Conservation (phyloP, 2,888 invertebrate species). For the Liodrosophila aerea region DNA sequence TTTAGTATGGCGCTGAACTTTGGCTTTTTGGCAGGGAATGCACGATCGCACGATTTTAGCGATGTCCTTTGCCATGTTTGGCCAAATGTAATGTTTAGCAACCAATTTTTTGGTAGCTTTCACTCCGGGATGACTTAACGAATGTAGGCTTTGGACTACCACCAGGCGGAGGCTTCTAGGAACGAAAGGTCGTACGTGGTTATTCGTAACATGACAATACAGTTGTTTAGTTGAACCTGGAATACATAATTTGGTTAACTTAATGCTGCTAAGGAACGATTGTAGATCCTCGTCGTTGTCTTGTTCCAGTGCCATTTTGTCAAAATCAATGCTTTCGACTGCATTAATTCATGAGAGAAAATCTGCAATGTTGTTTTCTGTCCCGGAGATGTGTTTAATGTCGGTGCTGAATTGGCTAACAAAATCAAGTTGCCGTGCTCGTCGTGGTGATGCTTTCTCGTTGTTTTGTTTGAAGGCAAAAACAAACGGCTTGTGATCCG, state of each 20-base stretch:
- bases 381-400: neutral
- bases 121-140: slow-evolving; percentile 3
- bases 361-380: neutral
- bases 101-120: slow-evolving; percentile 3
- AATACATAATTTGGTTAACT: slow-evolving; percentile 1
- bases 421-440: slow-evolving; percentile 7
- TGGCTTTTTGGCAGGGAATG: slow-evolving; percentile 4
- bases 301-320: neutral
- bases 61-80: neutral
- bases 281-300: neutral
- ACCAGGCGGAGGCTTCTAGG: neutral
- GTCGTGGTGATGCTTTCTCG: slow-evolving; percentile 6
- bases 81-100: slow-evolving; percentile 1
- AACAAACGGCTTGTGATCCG: neutral
- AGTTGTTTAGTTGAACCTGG: neutral
- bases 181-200: neutral
- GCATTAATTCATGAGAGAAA: neutral
- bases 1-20: slow-evolving; percentile 6
- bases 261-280: neutral
- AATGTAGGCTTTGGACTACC: neutral
- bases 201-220: neutral
- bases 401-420: slow-evolving; percentile 5
- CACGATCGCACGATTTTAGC: slow-evolving; percentile 1
- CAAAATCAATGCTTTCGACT: slow-evolving; percentile 1
- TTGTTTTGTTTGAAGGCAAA: neutral